phyloP scores from a whole-genome alignment of 2,797 vertebrate species.

The Catamblyrhynchus diadema region DNA sequence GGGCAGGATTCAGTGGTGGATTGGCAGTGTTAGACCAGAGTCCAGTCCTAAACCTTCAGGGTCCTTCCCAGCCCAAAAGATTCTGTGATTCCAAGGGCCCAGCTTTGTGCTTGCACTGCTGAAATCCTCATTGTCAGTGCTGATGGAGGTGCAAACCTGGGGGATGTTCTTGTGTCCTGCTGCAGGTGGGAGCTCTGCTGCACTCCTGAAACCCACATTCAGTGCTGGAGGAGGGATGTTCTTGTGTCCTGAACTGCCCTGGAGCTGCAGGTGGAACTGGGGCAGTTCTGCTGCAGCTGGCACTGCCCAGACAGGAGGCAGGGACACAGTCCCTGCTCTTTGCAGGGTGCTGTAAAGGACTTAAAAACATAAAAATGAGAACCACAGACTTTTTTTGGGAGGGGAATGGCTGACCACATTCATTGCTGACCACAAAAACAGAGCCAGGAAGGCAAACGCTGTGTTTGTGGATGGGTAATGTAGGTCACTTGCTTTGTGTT shows the following conservation, averaged over 20 bases:
- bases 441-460: background rate
- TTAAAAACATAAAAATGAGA: background rate
- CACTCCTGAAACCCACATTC: no score
- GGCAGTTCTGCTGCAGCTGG: background rate
- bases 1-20: background rate
- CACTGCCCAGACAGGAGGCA: background rate
- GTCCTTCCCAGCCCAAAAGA: background rate
- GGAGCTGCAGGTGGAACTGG: no score
- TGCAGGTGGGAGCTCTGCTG: no score
- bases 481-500: background rate
- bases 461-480: background rate
- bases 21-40: background rate
- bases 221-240: background rate
- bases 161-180: background rate
- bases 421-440: background rate
- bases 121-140: background rate
- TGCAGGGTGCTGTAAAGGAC: background rate
- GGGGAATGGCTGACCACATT: background rate
- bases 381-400: background rate
- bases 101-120: background rate
- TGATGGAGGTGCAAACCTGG: background rate
- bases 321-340: background rate
- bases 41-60: fast-evolving
- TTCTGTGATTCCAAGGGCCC: background rate
- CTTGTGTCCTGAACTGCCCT: background rate